Conservation (phyloP, 2,113 vertebrate genomes). For the Pseudopipra pipra region DNA sequence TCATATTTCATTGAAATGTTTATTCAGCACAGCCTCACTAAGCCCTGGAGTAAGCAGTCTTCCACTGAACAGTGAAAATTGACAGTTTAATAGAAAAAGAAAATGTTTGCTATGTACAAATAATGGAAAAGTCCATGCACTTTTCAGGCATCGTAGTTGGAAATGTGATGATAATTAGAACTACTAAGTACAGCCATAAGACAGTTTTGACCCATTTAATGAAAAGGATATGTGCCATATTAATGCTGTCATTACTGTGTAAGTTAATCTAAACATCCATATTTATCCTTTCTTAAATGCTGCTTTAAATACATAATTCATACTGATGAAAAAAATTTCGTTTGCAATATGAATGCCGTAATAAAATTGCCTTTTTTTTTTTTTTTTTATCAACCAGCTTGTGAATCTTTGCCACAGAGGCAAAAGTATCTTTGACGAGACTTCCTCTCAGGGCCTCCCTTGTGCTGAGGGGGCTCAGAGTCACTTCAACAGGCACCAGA, state of each 20-base stretch:
- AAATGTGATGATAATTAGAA: not conserved
- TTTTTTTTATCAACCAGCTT: not conserved
- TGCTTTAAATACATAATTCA: not conserved
- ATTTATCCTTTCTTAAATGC: not conserved
- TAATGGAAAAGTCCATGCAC: not conserved
- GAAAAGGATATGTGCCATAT: not conserved
- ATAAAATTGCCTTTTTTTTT: not conserved
- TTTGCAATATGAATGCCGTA: not conserved
- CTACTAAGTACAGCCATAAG: not conserved
- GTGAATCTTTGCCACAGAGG: not conserved
- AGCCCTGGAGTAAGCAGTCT: not conserved
- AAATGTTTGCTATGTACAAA: not conserved
- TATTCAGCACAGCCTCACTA: not conserved
- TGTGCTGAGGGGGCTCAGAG: not conserved
- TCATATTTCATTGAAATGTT: not conserved
- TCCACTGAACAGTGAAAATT: not conserved
- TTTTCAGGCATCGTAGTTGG: not conserved
- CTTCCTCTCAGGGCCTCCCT: fast-evolving
- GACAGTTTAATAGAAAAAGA: not conserved
- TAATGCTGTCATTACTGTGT: not conserved
- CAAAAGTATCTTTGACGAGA: not conserved
- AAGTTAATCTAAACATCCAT: not conserved
- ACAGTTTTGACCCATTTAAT: not conserved
- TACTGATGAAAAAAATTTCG: not conserved
- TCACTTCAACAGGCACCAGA: not conserved